Conservation (phyloP, 1,140 invertebrate species). For the Drosophila mayri region DNA sequence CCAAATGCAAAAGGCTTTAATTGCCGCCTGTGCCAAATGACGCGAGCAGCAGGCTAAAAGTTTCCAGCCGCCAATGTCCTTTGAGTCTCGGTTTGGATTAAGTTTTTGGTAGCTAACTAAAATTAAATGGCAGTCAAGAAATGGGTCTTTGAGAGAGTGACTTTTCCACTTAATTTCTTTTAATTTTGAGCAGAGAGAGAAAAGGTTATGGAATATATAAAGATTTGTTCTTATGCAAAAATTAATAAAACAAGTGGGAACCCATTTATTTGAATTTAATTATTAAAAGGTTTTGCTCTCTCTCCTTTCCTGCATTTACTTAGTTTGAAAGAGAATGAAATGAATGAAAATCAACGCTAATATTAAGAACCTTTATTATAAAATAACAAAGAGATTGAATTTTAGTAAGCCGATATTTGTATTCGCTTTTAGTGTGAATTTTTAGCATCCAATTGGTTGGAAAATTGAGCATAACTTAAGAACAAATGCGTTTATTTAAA, state of each 20-base stretch:
- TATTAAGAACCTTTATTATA: not conserved
- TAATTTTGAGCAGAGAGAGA: not conserved
- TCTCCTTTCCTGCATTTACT: too few relatives aligned
- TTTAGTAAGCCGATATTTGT: too few relatives aligned
- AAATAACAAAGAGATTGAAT: too few relatives aligned
- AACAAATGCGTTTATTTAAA: not conserved
- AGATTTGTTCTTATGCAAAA: not conserved
- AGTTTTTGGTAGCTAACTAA: constrained; percentile 29
- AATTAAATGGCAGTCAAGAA: constrained; percentile 19
- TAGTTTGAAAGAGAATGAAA: not conserved
- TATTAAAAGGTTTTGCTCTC: too few relatives aligned
- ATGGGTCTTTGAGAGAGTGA: not conserved
- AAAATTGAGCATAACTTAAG: not conserved
- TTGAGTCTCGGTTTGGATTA: constrained; percentile 30
- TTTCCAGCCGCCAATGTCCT: constrained; percentile 18
- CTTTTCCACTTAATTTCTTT: constrained; percentile 29
- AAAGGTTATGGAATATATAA: not conserved
- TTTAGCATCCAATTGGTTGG: too few relatives aligned
- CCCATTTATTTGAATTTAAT: too few relatives aligned
- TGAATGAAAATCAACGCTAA: accelerated
- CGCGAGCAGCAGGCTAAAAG: constrained; percentile 28
- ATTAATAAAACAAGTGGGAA: not conserved
- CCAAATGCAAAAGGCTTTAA: constrained; percentile 39
- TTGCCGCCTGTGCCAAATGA: constrained; percentile 43
- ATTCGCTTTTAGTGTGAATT: too few relatives aligned